phyloP scores from a whole-genome alignment of 1,140 invertebrate species.

The Monochamus saltuarius region DNA sequence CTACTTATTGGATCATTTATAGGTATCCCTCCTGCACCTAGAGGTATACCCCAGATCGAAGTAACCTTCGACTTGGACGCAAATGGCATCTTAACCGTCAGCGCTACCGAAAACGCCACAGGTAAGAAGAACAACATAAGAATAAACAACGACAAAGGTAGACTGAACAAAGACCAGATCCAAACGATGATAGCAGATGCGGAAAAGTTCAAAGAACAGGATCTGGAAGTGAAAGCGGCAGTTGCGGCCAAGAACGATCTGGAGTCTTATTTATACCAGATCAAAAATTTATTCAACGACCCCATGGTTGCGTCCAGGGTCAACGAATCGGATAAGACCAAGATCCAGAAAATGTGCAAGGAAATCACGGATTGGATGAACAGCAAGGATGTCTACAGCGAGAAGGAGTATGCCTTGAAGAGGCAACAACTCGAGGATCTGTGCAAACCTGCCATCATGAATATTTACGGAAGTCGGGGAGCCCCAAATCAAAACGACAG shows the following conservation, averaged over 20 bases:
- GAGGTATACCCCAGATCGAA: conserved; percentile 47
- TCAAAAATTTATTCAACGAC: conserved; percentile 59
- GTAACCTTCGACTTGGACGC: conserved; percentile 57
- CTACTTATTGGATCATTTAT: too few relatives aligned
- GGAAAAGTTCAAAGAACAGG: conserved; percentile 59
- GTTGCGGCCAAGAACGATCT: conserved; percentile 68
- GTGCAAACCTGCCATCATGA: conserved; percentile 56
- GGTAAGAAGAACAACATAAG: conserved; percentile 54
- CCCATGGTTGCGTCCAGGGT: conserved; percentile 49
- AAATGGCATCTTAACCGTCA: conserved; percentile 63
- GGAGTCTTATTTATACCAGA: conserved; percentile 69
- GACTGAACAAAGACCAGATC: conserved; percentile 53
- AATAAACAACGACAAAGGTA: conserved; percentile 54
- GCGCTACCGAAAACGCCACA: conserved; percentile 57
- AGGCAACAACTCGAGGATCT: conserved; percentile 57
- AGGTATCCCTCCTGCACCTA: conserved; percentile 63
- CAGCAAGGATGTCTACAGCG: conserved; percentile 59
- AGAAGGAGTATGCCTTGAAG: conserved; percentile 61
- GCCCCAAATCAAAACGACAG: conserved; percentile 28
- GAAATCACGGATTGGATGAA: conserved; percentile 64
- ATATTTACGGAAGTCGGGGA: conserved; percentile 49
- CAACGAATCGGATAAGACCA: conserved; percentile 49
- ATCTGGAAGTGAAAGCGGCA: conserved; percentile 55
- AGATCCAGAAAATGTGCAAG: conserved; percentile 56
- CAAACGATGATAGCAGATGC: conserved; percentile 62